Conservation (phyloP, 1,140 invertebrate species). For the Argopecten irradians region DNA sequence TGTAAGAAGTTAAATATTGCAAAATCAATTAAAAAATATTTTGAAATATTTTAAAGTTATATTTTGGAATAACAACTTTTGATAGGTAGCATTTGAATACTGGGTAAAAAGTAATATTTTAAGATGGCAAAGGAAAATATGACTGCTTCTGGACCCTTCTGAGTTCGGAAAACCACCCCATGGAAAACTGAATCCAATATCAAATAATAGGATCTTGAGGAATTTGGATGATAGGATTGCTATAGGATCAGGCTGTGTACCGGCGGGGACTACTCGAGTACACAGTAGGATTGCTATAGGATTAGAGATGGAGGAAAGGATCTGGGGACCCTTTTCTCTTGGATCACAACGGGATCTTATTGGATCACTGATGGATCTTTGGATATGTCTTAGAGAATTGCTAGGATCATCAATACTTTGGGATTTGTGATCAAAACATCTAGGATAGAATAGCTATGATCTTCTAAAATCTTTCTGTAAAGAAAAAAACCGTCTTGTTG, state of each 20-base stretch:
- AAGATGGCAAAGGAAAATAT: background rate
- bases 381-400: background rate
- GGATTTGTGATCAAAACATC: too few species aligned
- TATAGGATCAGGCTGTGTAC: conserved; percentile 21
- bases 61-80: too few species aligned
- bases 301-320: background rate
- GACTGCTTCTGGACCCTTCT: background rate
- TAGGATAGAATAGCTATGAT: too few species aligned
- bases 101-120: too few species aligned
- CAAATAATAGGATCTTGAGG: background rate
- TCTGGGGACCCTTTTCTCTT: background rate
- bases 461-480: too few species aligned
- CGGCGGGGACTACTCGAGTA: background rate
- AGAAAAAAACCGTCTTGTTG: too few species aligned
- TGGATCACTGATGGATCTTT: background rate
- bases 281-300: conserved; percentile 20
- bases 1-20: too few species aligned
- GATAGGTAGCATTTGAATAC: too few species aligned
- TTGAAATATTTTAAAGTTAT: too few species aligned
- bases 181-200: conserved; percentile 18
- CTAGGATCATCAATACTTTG: background rate
- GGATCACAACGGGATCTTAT: background rate
- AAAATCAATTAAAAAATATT: too few species aligned
- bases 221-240: background rate
- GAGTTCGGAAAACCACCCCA: background rate